Base-by-base conservation (phyloP, 2,888 invertebrate species). In the Belgica antarctica region DNA sequence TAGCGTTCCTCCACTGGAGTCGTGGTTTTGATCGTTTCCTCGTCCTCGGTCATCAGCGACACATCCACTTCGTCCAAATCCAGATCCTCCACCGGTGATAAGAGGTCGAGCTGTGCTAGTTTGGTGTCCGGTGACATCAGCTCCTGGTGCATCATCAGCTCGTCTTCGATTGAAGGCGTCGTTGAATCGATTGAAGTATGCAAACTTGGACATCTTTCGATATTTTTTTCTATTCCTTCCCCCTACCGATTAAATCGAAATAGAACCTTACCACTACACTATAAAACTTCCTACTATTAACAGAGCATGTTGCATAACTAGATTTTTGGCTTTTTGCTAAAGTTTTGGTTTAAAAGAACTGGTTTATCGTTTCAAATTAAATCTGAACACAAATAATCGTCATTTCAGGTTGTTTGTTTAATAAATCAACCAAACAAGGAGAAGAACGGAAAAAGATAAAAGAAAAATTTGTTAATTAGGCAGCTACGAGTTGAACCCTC, bases 161-260 rank as follows among this genome's bases (percentile, higher is more conserved):
- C 68, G 25, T 68, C 68, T 52, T 68, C 68, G 15, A 68, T 68
- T 17, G 68, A 68, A 10, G 68, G 68, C 22, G 68, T 68, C 57
- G 68, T 46, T 25, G 70, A 70, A 70, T 70, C 70, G 70, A 61
- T 61, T 59, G 70, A 70, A 28, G 70, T 59, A 70, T n/a, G 70
- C 17, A 47, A 70, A 70, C 70, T 70, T 59, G 70, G 70, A 70
- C 25, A 70, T 46, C 47, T 70, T 70, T 36, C 70, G 59, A 70
- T 61, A 70, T 46, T 70, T 69, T 69, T 72, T 72, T 72, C 70
- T 59, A 79, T 77, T 78, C 78, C 77, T 80, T 80, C 80, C 80
- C 80, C 80, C 80, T 80, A 79, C 80, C 80, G 79, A 80, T 80
- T 80, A 52, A 70, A 70, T 59, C 22, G 31, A 61, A 70, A 70